Evolutionary conservation across 2,888 invertebrate species (phyloP).

Genomic region (Osedax frankpressi): DNA sequence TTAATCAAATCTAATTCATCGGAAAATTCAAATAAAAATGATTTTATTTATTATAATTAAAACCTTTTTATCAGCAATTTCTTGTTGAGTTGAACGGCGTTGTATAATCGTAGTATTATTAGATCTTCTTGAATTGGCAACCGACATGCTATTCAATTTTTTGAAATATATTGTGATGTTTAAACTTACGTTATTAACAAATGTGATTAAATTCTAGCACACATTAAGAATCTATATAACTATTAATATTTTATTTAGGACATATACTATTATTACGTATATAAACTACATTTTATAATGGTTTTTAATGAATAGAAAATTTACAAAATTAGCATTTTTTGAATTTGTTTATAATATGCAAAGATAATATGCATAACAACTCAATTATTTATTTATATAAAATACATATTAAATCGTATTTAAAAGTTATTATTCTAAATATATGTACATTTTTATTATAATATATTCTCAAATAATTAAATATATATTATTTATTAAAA

Average conservation of each 20-base stretch:
- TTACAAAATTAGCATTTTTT: too few species aligned
- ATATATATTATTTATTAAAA: too few species aligned
- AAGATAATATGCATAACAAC: not conserved
- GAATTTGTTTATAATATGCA: not conserved
- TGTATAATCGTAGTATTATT: not conserved
- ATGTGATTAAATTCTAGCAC: not conserved
- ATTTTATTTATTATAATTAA: not conserved
- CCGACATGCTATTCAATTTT: not conserved
- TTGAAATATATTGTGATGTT: not conserved
- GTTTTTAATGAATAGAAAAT: too few species aligned
- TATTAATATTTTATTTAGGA: too few species aligned
- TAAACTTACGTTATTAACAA: not conserved
- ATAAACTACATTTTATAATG: too few species aligned
- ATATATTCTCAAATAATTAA: too few species aligned
- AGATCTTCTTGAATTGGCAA: not conserved
- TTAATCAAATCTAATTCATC: not conserved
- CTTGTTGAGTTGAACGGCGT: not conserved
- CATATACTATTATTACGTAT: too few species aligned
- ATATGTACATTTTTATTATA: too few species aligned
- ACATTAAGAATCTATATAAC: not conserved
- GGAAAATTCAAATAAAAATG: not conserved
- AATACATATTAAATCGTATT: too few species aligned
- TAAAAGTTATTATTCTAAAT: too few species aligned
- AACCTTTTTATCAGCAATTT: not conserved
- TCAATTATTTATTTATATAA: too few species aligned